Base-by-base conservation (phyloP, 2,797 vertebrate genomes). In the Cynopterus sphinx region DNA sequence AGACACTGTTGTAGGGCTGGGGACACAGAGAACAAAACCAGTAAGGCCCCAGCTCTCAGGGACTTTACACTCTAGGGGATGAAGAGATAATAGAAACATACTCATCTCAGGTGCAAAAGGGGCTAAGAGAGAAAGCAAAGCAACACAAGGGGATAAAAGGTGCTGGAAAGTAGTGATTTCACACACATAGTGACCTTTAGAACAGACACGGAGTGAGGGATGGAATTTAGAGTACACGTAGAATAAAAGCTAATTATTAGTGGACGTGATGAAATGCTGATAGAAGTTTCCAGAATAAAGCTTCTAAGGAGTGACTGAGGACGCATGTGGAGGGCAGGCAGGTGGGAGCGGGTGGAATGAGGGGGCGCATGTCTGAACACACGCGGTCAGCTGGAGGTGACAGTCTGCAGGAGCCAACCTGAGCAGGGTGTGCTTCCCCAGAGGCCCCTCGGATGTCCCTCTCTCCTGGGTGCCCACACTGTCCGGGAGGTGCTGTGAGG, bases 21-120 rank as follows among this genome's bases (percentile, higher is more conserved):
- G 63, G 10, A 7, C 28, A 68, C 70, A 61, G 31, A 87, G n/a
- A 91, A n/a, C 49, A 90, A 94, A 87, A 90, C 10, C 28, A 17
- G 33, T 31, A 2, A 68, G 68, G 31, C 11, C 36, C 17, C 0
- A 13, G 39, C 8, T 84, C 26, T 51, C 10, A 9, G 19, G 16
- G 21, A 36, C 28, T n/a, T 83, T 81, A 43, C 3, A 1, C 19
- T 63, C 36, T 57, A 49, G 31, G 26, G 15, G 24, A 31, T 75
- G 33, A 95, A 68, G 17, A 87, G 33, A 21, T 41, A 63, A 46
- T 21, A 33, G 67, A 33, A 26, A 33, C 0, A 46, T n/a, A 46
- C 26, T 43, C 73, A 68, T 1, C 24, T 51, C 70, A 65, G 6
- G 33, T 75, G 65, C 71, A 6, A 1, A 77, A 12, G 46, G 5